Evolutionary conservation across 2,888 invertebrate species (phyloP).

Genomic region (Leucozona laternaria): DNA sequence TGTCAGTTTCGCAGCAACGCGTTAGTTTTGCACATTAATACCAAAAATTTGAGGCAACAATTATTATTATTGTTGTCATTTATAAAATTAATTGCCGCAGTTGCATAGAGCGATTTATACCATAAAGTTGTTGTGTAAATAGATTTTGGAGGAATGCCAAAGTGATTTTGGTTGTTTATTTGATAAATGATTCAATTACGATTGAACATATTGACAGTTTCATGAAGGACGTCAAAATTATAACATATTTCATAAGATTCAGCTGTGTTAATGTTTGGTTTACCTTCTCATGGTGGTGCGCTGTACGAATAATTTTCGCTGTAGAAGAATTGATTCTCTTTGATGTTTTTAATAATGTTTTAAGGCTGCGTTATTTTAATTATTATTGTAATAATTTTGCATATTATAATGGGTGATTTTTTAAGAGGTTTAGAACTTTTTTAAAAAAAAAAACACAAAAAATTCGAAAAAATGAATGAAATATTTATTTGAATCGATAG

Average conservation of each 20-base stretch:
- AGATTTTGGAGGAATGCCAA: conserved; percentile 64
- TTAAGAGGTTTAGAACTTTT: too few relatives aligned
- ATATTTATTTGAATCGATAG: too few relatives aligned
- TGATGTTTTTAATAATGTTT: not conserved
- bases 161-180: conserved; percentile 31
- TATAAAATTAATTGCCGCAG: conserved; percentile 61
- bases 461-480: too few relatives aligned
- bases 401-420: too few relatives aligned
- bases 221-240: not conserved
- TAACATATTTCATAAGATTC: not conserved
- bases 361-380: not conserved
- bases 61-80: conserved; percentile 4
- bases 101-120: conserved; percentile 42
- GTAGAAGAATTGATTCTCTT: not conserved
- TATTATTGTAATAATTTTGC: not conserved
- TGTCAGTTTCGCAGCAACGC: conserved; percentile 36
- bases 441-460: too few relatives aligned
- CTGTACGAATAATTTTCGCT: not conserved
- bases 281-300: not conserved
- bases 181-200: conserved; percentile 34
- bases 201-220: conserved; percentile 53
- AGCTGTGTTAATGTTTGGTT: conserved; percentile 2
- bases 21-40: conserved; percentile 25
- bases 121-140: conserved; percentile 44
- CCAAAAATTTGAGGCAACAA: not conserved